Evolutionary conservation across 1,140 invertebrate species (phyloP).

Genomic region (Sarcophaga bullata): DNA sequence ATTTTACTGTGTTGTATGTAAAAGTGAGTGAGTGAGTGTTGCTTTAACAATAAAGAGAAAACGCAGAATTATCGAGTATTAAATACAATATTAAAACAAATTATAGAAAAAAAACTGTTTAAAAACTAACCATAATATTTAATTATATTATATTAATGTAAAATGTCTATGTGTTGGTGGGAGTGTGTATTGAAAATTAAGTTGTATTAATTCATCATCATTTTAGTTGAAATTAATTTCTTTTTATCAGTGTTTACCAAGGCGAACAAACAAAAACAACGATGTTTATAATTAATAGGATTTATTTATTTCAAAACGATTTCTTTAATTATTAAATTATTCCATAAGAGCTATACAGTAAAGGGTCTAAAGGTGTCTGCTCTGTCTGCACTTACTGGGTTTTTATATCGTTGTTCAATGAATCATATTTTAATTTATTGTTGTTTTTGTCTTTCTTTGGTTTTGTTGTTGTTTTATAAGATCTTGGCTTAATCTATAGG

Average conservation of each 20-base stretch:
- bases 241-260: no score
- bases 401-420: background rate
- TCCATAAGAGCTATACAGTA: no score
- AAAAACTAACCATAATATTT: no score
- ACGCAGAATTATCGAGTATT: background rate
- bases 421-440: background rate
- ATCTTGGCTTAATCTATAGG: background rate
- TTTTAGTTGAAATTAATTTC: no score
- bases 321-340: no score
- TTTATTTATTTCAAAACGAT: background rate
- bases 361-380: no score
- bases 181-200: no score
- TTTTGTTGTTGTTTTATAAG: background rate
- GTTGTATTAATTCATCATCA: no score
- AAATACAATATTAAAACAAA: background rate
- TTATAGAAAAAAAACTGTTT: no score
- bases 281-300: background rate
- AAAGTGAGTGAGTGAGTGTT: constrained; percentile 16
- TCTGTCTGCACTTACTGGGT: background rate
- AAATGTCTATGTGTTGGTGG: no score
- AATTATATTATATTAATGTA: no score
- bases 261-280: background rate
- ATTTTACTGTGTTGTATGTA: background rate
- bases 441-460: no score
- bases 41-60: background rate